phyloP scores from a whole-genome alignment of 2,888 invertebrate genomes.

The Morinoia aosen region DNA sequence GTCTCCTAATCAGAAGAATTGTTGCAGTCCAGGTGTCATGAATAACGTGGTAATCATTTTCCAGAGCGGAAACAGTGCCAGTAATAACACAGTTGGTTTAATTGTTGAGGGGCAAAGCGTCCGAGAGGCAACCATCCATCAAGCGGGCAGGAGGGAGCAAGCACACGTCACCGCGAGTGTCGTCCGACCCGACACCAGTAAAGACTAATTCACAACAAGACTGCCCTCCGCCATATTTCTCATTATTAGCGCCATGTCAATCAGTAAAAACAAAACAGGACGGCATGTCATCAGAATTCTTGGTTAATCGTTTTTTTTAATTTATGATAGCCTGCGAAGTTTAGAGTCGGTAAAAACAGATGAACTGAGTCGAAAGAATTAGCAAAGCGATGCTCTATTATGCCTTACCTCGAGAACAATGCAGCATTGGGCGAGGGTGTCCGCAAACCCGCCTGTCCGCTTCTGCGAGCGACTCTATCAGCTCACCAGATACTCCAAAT shows the following conservation, averaged over 20 bases:
- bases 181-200: neutral
- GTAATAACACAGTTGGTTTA: neutral
- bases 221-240: neutral
- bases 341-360: neutral
- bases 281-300: neutral
- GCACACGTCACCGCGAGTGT: neutral
- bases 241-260: neutral
- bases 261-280: neutral
- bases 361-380: neutral
- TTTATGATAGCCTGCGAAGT: neutral
- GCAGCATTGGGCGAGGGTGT: neutral
- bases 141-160: neutral
- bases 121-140: neutral
- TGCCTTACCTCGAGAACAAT: neutral
- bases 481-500: conserved; percentile 25
- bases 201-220: neutral
- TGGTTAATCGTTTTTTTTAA: neutral
- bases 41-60: neutral
- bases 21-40: neutral
- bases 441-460: conserved; percentile 27
- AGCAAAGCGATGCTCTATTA: neutral
- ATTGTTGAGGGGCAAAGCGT: neutral
- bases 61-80: neutral
- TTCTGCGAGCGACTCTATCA: conserved; percentile 32
- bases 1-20: neutral